Percentiles rank a stretch among this genome's conserved stretches.
Evolutionary conservation across 2,888 invertebrate species (phyloP).

Genomic region (Noctua comes): DNA sequence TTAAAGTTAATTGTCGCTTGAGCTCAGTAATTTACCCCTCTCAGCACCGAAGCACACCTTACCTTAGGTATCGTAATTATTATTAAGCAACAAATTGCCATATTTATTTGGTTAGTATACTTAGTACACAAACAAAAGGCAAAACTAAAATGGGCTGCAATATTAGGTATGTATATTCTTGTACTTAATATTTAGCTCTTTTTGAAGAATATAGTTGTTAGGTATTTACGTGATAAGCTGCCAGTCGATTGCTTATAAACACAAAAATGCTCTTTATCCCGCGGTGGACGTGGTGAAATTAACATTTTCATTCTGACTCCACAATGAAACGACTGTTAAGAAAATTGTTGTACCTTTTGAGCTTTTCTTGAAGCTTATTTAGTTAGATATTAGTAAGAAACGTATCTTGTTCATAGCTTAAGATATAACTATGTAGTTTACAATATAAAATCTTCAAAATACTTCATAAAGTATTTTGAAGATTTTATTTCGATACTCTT

Average conservation of each 20-base stretch:
- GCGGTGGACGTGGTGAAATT: conserved; percentile 48
- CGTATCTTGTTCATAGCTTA: neutral
- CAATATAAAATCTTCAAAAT: neutral
- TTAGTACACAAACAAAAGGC: neutral
- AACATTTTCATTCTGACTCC: conserved; percentile 52
- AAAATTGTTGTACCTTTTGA: conserved; percentile 27
- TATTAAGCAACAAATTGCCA: neutral
- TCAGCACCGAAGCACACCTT: neutral
- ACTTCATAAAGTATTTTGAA: too few species aligned
- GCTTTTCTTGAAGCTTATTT: conserved; percentile 15
- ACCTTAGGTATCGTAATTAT: neutral
- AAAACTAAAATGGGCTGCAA: conserved; percentile 2
- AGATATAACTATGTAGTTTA: too few species aligned
- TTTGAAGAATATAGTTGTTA: conserved; percentile 6
- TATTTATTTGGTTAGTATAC: neutral
- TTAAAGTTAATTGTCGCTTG: neutral
- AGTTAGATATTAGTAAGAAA: conserved; percentile 4
- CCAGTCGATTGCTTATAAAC: conserved; percentile 52
- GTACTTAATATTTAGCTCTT: conserved; percentile 15
- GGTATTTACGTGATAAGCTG: conserved; percentile 20
- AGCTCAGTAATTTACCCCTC: neutral
- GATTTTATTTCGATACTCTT: too few species aligned
- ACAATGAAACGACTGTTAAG: conserved; percentile 23
- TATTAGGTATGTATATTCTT: neutral
- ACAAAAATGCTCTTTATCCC: conserved; percentile 58